These are phyloP conservation scores for Apostichopus japonicus DNA, from an alignment of 35 echinoderm and acorn worm genomes.

Conservation along the genomic window DNA sequence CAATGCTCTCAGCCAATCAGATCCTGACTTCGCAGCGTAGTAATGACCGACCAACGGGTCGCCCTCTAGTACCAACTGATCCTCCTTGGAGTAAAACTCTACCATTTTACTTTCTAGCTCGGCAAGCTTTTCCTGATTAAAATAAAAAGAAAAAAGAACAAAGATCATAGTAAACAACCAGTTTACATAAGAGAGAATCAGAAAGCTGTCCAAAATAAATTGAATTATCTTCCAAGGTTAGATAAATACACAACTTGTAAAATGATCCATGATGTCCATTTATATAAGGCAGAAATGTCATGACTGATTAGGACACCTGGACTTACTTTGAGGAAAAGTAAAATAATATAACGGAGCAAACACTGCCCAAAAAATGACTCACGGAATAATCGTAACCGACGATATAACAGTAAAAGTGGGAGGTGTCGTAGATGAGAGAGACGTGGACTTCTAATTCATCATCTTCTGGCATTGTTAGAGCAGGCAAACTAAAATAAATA, in stretches of 20 bases:
- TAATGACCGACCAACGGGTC: slow-evolving; percentile 48
- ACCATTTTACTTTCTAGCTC: slow-evolving; percentile 37
- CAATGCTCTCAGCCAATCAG: slow-evolving; percentile 27
- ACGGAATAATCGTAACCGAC: slow-evolving; percentile 51
- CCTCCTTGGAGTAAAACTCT: slow-evolving; percentile 18
- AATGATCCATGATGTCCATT: no score
- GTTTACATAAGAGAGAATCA: no score
- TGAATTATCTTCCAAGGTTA: no score
- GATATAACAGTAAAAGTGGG: slow-evolving; percentile 55
- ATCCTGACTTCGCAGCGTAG: slow-evolving; percentile 42
- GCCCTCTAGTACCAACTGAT: slow-evolving; percentile 34
- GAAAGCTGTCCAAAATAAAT: no score
- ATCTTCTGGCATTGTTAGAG: slow-evolving; percentile 29
- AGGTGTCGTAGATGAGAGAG: slow-evolving; percentile 40
- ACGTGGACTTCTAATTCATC: slow-evolving; percentile 27
- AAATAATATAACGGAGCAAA: no score
- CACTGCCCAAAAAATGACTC: neutral
- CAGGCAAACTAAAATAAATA: slow-evolving; percentile 25
- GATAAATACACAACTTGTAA: no score
- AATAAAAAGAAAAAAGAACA: no score
- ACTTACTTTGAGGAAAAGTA: no score
- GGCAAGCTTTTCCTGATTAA: slow-evolving; percentile 11
- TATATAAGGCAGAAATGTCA: no score
- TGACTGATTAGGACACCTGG: no score
- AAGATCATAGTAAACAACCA: no score